Percentiles rank a stretch among this genome's conserved stretches.
Conservation (phyloP, 2,797 vertebrate genomes). For the Tragelaphus eurycerus region DNA sequence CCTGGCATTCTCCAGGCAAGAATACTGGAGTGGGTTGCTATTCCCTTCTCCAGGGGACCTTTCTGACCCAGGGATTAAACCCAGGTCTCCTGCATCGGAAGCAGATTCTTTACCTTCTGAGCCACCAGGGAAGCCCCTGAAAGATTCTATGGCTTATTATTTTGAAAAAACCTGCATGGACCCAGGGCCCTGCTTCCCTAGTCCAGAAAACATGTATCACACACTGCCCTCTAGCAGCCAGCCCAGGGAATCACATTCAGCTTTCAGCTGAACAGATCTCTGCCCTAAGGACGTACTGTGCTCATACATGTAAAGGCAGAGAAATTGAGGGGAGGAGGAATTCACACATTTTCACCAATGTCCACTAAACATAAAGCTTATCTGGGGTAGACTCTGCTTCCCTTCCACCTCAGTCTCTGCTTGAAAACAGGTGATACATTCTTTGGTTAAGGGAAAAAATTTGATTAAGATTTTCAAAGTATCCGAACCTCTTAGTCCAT, state of each 20-base stretch:
- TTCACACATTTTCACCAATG: not conserved
- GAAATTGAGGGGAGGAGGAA: not conserved
- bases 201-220: not conserved
- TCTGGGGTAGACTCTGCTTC: not conserved
- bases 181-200: not conserved
- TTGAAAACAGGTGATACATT: conserved; percentile 7
- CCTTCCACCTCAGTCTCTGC: not conserved
- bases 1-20: not conserved
- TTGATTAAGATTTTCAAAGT: not conserved
- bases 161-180: not conserved
- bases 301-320: not conserved
- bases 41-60: not conserved
- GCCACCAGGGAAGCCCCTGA: not conserved
- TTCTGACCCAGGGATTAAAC: not conserved
- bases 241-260: not conserved
- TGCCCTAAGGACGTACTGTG: not conserved
- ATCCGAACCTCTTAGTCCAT: not conserved
- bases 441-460: not conserved
- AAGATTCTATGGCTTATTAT: not conserved
- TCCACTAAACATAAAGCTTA: not conserved
- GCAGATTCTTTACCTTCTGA: not conserved
- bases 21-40: not conserved
- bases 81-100: not conserved
- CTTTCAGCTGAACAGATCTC: not conserved
- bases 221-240: conserved; percentile 55